Conservation (phyloP, 2,888 invertebrate species). For the Exephanes ischioxanthus region DNA sequence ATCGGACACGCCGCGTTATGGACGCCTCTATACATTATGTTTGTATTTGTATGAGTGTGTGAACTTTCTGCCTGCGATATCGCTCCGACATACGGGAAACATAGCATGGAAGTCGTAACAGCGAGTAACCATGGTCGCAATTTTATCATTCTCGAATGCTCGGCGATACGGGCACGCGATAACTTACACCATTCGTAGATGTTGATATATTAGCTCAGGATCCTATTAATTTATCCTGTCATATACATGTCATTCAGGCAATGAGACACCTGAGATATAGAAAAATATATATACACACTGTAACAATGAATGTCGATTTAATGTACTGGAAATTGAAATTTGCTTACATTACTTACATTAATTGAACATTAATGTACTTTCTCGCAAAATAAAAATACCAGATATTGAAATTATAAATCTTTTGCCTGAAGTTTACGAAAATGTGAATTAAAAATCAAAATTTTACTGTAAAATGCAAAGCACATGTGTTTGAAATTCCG, state of each 20-base stretch:
- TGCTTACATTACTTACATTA: too few species aligned
- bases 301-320: neutral
- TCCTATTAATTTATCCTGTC: slow-evolving; percentile 42
- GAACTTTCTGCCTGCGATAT: slow-evolving; percentile 43
- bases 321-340: too few species aligned
- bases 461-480: too few species aligned
- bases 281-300: neutral
- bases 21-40: slow-evolving; percentile 30
- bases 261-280: slow-evolving; percentile 13
- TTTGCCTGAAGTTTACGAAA: too few species aligned
- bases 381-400: too few species aligned
- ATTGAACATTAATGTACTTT: too few species aligned
- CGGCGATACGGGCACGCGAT: slow-evolving; percentile 34
- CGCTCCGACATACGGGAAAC: slow-evolving; percentile 38
- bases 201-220: slow-evolving; percentile 53
- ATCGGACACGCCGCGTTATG: slow-evolving; percentile 29
- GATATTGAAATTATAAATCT: too few species aligned
- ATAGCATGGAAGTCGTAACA: slow-evolving; percentile 39
- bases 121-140: slow-evolving; percentile 47
- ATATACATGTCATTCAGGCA: neutral
- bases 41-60: slow-evolving; percentile 17
- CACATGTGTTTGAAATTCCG: too few species aligned
- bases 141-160: slow-evolving; percentile 55
- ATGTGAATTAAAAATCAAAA: too few species aligned
- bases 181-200: slow-evolving; percentile 39